phyloP scores from a whole-genome alignment of 53 echinoderm and acorn worm genomes.

The Pentamera pediparva region DNA sequence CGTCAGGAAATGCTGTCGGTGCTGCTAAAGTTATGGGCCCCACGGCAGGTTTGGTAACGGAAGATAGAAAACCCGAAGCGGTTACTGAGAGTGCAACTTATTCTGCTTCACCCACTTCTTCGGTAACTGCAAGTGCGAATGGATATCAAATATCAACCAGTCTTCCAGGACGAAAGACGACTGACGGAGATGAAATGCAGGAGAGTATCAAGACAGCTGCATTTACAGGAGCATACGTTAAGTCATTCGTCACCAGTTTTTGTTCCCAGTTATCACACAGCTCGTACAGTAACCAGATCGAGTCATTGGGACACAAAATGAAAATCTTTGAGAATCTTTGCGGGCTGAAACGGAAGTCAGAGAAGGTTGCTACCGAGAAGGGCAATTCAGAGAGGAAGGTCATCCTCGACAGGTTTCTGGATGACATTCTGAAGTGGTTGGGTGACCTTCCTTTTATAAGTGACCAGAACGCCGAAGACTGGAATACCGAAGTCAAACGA shows the following conservation, averaged over 20 bases:
- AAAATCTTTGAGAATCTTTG: constrained; percentile 5
- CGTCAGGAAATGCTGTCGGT: no score
- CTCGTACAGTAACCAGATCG: background rate
- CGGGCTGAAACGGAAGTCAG: background rate
- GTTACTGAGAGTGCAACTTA: background rate
- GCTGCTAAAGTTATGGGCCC: no score
- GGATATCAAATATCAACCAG: no score
- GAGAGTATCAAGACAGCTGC: background rate
- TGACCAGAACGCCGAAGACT: constrained; percentile 10
- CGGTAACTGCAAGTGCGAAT: no score
- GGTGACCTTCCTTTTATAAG: background rate
- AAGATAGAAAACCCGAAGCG: no score
- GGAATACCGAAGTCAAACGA: background rate
- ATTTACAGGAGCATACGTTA: background rate
- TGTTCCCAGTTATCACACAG: background rate
- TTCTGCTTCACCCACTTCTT: no score
- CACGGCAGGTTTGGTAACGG: no score
- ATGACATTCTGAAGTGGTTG: background rate
- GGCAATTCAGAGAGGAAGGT: background rate
- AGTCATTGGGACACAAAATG: constrained; percentile 13
- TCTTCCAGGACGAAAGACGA: no score
- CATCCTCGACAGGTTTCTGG: background rate
- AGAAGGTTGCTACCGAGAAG: background rate
- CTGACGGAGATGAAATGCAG: no score
- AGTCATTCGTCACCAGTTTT: background rate